Evolutionary conservation across 2,113 vertebrate species (phyloP).

Genomic region (Tautogolabrus adspersus): DNA sequence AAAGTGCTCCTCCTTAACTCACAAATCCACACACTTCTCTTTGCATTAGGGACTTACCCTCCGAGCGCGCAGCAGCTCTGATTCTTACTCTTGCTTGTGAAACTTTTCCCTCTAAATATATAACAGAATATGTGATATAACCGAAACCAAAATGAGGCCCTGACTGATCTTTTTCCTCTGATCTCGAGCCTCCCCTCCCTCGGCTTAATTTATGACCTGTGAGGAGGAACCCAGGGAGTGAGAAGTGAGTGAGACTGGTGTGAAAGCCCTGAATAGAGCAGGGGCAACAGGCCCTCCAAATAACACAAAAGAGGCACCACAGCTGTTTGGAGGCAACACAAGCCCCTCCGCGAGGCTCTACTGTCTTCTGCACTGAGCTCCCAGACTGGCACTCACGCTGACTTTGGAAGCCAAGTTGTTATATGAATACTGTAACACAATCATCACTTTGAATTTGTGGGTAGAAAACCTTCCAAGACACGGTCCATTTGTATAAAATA

Average conservation of each 20-base stretch:
- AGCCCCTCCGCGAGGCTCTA: conserved; percentile 50
- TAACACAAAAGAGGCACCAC: conserved; percentile 78
- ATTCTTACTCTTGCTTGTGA: neutral
- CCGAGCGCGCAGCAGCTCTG: conserved; percentile 23
- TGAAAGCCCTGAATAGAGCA: conserved; percentile 83
- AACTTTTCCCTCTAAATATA: conserved; percentile 29
- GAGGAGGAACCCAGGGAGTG: conserved; percentile 81
- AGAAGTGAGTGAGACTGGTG: conserved; percentile 85
- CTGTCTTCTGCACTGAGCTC: conserved; percentile 59
- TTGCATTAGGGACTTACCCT: conserved; percentile 28
- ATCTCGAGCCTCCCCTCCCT: conserved; percentile 66
- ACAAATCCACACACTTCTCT: conserved; percentile 39
- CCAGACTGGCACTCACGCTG: conserved; percentile 66
- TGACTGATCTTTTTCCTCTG: conserved; percentile 79
- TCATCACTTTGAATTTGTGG: conserved; percentile 34
- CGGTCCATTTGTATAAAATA: conserved; percentile 1
- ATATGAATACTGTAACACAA: conserved; percentile 46
- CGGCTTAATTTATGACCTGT: conserved; percentile 84
- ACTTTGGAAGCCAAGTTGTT: conserved; percentile 48
- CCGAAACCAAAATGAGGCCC: conserved; percentile 64
- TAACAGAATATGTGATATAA: conserved; percentile 59
- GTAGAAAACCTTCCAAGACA: conserved; percentile 19
- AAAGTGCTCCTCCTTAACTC: conserved; percentile 58
- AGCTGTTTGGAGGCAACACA: conserved; percentile 79
- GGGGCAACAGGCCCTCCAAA: conserved; percentile 82